Evolutionary conservation across 1,140 invertebrate species (phyloP).

Genomic region (Diuraphis noxia): DNA sequence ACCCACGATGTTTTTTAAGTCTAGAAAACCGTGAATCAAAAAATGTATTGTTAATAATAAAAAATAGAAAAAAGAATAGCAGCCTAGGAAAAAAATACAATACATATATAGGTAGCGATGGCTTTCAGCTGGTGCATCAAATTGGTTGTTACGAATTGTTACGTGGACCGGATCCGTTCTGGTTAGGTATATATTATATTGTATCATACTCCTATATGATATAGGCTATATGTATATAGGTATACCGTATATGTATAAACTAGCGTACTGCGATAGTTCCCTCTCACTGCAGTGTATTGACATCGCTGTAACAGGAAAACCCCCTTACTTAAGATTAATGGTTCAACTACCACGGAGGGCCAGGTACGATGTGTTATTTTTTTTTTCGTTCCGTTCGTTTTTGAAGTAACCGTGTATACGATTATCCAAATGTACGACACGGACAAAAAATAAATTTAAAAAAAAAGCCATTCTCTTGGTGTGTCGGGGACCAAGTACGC

Average conservation of each 20-base stretch:
- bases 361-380: constrained; percentile 17
- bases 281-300: background rate
- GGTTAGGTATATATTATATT: constrained; percentile 26
- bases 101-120: background rate
- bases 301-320: constrained; percentile 17
- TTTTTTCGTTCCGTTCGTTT: background rate
- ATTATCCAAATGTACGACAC: background rate
- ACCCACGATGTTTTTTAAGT: background rate
- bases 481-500: constrained; percentile 14
- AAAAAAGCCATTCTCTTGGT: background rate
- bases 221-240: background rate
- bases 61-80: constrained; percentile 7
- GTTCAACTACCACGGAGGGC: constrained; percentile 32
- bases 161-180: constrained; percentile 48
- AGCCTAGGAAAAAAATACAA: background rate
- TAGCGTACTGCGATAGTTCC: background rate
- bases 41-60: background rate
- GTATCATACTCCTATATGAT: background rate
- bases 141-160: constrained; percentile 50
- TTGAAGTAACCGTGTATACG: background rate
- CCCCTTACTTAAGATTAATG: constrained; percentile 20
- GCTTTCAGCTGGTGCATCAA: constrained; percentile 39
- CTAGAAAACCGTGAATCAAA: constrained; percentile 14
- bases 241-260: background rate
- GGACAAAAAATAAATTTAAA: constrained; percentile 13